These are phyloP conservation scores for Drosophila albomicans DNA, from an alignment of 1,140 invertebrate genomes.

Conservation along the genomic window DNA sequence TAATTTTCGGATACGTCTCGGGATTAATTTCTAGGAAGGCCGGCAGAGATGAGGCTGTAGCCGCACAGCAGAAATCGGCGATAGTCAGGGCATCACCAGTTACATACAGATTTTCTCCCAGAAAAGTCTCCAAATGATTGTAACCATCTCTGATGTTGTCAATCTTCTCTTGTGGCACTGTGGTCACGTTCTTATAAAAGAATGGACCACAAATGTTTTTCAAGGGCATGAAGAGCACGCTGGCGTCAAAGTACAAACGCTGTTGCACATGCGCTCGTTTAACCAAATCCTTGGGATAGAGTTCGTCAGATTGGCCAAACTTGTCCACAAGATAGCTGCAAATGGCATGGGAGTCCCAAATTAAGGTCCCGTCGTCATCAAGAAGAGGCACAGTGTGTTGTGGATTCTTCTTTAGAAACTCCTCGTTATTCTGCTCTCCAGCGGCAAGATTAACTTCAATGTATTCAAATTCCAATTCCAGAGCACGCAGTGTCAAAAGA, in stretches of 20 bases:
- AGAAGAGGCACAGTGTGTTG: conserved; percentile 83
- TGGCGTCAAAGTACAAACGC: conserved; percentile 87
- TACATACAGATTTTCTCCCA: conserved; percentile 85
- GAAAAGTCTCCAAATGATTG: conserved; percentile 86
- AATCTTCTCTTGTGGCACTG: conserved; percentile 62
- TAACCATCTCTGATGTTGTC: conserved; percentile 85
- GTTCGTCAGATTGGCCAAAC: conserved; percentile 86
- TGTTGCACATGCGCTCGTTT: conserved; percentile 86
- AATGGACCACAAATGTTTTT: conserved; percentile 48
- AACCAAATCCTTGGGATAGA: conserved; percentile 86
- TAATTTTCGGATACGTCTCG: conserved; percentile 77
- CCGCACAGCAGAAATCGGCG: conserved; percentile 87
- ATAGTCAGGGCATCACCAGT: conserved; percentile 87
- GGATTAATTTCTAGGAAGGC: conserved; percentile 68
- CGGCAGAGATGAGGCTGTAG: conserved; percentile 80
- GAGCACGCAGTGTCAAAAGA: conserved; percentile 83
- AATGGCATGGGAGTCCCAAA: conserved; percentile 85
- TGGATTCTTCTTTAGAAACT: conserved; percentile 86
- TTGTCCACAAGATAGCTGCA: conserved; percentile 86
- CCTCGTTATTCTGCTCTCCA: conserved; percentile 88
- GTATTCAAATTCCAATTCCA: conserved; percentile 85
- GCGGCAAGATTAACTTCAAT: conserved; percentile 86
- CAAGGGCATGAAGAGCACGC: conserved; percentile 85
- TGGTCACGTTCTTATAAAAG: conserved; percentile 46
- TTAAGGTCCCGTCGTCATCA: conserved; percentile 62